Base-by-base conservation (phyloP, 2,797 vertebrate genomes). In the Atherinosoma microstoma region DNA sequence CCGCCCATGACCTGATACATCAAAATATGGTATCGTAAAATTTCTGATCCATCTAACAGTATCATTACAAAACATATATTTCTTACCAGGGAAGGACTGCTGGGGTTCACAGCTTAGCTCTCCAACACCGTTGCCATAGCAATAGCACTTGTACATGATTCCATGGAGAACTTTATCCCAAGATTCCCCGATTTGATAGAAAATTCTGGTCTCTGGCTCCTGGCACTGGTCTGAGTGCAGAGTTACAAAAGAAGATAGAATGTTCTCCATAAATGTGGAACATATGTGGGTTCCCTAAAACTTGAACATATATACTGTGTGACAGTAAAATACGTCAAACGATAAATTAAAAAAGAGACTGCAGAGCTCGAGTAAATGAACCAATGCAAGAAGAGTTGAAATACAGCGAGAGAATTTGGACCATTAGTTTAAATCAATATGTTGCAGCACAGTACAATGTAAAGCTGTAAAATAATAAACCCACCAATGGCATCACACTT, bases 61-160 rank as follows among this genome's bases (percentile, higher is more conserved):
- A 9, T 4, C 24, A 12, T 22, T 22, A 20, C 1, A 2, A 38
- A 38, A 4, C n/a, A 51, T 2, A 7, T 1, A 40, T 10, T 9
- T 32, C 76, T 95, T 86, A 99, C 98, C 96, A 70, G 94, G 85
- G 73, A 95, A 96, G 4, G 96, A 90, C 89, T 96, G 96, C 86
- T 97, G 93, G 58, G 97, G 97, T 15, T 99, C 97, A 45, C 98
- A 99, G 42, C 96, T 97, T 92, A 97, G 96, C 56, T 99, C 98
- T 72, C 98, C 98, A 61, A 99, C 94, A 1, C 98, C 96, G n/a
- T 97, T 97, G 22, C 98, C 98, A n/a, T 97, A 96, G 90, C 98
- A 99, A 11, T 96, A 96, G 86, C 98, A 99, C 89, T 95, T 97
- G 92, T 99, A 99, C 73, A 94, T 92, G 83, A 98, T 88, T 3